These are phyloP conservation scores for Bombus consobrinus DNA, from an alignment of 1,140 invertebrate genomes.

Conservation along the genomic window DNA sequence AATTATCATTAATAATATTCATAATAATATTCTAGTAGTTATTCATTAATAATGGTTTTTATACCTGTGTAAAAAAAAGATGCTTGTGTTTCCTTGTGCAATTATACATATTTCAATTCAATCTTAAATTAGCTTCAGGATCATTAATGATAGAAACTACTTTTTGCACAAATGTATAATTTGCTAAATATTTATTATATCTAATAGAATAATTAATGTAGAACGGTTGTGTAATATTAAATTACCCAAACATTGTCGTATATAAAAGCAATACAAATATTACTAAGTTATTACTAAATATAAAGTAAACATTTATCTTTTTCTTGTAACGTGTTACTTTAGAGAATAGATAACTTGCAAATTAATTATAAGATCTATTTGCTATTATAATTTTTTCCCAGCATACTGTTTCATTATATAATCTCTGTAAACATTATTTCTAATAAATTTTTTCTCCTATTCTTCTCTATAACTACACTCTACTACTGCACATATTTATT, in stretches of 20 bases:
- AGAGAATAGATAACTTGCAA: neutral
- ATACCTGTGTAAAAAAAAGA: too few relatives aligned
- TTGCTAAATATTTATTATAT: neutral
- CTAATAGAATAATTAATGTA: neutral
- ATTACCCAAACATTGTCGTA: neutral
- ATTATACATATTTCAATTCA: too few relatives aligned
- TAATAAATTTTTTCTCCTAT: neutral
- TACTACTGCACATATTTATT: neutral
- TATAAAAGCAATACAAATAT: too few relatives aligned
- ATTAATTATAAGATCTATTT: neutral
- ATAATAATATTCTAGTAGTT: too few relatives aligned
- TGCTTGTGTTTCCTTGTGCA: too few relatives aligned
- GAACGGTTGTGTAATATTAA: neutral
- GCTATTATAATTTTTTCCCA: neutral
- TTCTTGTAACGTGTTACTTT: neutral
- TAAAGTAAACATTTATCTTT: neutral
- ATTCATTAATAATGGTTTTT: too few relatives aligned
- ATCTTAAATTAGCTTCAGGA: neutral
- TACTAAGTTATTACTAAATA: neutral
- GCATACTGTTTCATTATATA: neutral
- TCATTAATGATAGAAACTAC: neutral
- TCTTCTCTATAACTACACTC: neutral
- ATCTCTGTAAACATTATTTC: neutral
- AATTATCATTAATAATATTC: too few relatives aligned
- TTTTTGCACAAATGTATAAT: neutral